Conservation (phyloP, 2,797 vertebrate genomes). For the Potorous gilbertii region DNA sequence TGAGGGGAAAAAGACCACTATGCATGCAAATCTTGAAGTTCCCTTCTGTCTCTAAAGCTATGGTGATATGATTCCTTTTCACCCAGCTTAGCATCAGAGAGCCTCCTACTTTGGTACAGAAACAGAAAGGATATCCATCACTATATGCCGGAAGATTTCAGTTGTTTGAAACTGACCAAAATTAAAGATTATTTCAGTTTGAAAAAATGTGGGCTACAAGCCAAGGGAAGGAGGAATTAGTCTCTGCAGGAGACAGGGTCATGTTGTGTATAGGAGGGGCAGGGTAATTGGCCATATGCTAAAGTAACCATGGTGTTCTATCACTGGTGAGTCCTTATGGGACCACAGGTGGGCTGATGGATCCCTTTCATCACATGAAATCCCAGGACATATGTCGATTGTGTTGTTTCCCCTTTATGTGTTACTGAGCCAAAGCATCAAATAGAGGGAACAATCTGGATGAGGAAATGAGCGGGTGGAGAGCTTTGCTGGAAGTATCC, state of each 20-base stretch:
- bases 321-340: no score
- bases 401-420: neutral
- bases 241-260: neutral
- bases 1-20: neutral
- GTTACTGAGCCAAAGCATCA: neutral
- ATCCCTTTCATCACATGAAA: neutral
- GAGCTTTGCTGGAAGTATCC: neutral
- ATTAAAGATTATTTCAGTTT: neutral
- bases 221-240: neutral
- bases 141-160: neutral
- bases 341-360: neutral
- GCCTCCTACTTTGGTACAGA: neutral
- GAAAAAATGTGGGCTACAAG: neutral
- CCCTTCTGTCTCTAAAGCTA: neutral
- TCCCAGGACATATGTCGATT: neutral
- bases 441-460: neutral
- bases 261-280: neutral
- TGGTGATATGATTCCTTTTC: neutral
- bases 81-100: neutral
- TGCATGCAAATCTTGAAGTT: neutral
- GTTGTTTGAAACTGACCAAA: neutral
- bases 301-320: neutral
- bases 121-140: neutral
- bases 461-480: neutral
- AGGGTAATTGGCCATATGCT: neutral